These are phyloP conservation scores for Isurus oxyrinchus DNA, from an alignment of 2,113 vertebrate genomes.

Conservation along the genomic window DNA sequence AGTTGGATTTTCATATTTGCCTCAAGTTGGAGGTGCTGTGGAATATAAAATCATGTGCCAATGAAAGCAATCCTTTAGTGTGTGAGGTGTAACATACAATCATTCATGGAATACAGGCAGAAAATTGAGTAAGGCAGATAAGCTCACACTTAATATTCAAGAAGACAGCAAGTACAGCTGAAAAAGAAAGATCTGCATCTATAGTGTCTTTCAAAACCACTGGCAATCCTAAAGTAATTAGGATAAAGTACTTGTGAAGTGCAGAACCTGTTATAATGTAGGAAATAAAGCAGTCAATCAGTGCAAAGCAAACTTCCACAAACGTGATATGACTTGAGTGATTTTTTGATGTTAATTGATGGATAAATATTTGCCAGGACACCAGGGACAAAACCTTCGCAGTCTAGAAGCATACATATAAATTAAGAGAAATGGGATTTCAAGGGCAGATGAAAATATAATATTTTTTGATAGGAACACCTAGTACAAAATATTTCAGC, in stretches of 20 bases:
- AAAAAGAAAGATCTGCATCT: no score
- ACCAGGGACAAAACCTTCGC: no score
- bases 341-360: no score
- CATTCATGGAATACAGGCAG: background rate
- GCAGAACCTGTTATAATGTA: no score
- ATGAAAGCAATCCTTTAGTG: background rate
- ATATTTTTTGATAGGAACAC: background rate
- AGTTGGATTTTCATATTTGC: background rate
- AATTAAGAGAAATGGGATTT: slow-evolving; percentile 17
- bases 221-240: no score
- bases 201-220: no score
- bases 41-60: background rate
- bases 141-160: background rate
- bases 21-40: background rate
- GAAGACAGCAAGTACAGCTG: no score
- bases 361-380: no score
- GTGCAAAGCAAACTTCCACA: no score
- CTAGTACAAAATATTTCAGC: slow-evolving; percentile 32
- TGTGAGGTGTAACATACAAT: background rate
- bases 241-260: no score
- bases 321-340: no score
- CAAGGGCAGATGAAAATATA: slow-evolving; percentile 34
- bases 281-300: no score
- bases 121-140: background rate
- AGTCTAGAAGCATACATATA: background rate